Evolutionary conservation across 2,888 invertebrate genomes (phyloP).

Genomic region (Mythimna ferrago): DNA sequence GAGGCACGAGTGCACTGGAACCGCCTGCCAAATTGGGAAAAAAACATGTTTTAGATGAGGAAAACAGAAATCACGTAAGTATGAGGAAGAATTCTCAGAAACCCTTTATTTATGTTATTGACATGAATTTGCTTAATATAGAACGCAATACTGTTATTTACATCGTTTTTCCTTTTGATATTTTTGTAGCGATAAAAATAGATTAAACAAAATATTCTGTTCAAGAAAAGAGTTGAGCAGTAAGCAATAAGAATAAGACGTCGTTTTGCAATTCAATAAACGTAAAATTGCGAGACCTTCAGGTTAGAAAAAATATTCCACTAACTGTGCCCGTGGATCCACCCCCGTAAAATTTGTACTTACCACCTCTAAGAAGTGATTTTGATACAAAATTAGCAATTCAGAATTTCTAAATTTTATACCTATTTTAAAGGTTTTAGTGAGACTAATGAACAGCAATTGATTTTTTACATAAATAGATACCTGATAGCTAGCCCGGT

Average conservation of each 20-base stretch:
- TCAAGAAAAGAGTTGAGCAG: neutral
- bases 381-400: too few relatives aligned
- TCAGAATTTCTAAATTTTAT: too few relatives aligned
- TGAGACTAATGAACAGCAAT: too few relatives aligned
- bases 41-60: slow-evolving; percentile 14
- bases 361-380: too few relatives aligned
- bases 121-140: slow-evolving; percentile 16
- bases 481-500: too few relatives aligned
- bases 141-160: slow-evolving; percentile 16
- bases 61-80: slow-evolving; percentile 36
- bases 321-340: too few relatives aligned
- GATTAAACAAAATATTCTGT: neutral
- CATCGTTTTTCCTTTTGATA: neutral
- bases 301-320: slow-evolving; percentile 22
- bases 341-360: too few relatives aligned
- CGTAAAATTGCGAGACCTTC: slow-evolving; percentile 15
- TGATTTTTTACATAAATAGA: too few relatives aligned
- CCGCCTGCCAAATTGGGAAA: slow-evolving; percentile 34
- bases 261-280: slow-evolving; percentile 38
- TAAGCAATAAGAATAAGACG: neutral
- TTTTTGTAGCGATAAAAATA: slow-evolving; percentile 4
- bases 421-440: too few relatives aligned
- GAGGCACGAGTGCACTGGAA: slow-evolving; percentile 22
- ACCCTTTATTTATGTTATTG: slow-evolving; percentile 21
- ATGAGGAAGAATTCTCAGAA: neutral